Evolutionary conservation across 2,797 vertebrate genomes (phyloP), one percentile per base, ranked within the genome.

Genomic region (Eurystomus glaucurus): DNA sequence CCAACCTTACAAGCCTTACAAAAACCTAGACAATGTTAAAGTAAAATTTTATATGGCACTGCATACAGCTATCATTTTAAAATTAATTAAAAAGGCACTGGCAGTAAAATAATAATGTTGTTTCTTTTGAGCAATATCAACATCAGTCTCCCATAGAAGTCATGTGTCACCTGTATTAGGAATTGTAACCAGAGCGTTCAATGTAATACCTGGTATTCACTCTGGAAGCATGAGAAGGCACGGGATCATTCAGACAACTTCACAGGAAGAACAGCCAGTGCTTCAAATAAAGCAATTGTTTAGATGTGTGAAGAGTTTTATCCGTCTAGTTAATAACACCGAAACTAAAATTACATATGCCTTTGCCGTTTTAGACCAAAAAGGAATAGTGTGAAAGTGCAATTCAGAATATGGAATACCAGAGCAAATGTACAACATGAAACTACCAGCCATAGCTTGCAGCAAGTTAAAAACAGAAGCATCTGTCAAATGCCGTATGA

Each of bases 401-500:
- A 96, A 85, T 57, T n/a, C 69, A 75, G 57, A 93, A 80, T 54
- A 78, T 21, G 45, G 37, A 86, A 65, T 11, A 88, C 28, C 54
- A 84, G 72, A 86, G 72, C n/a, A 88, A 96, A 85, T 6, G n/a
- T 43, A 69, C 57, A 86, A 61, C 21, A 52, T 43, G 52, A 88
- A 86, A 58, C 45, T 83, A 90, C 74, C 20, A 69, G 61, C 33
- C 46, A 54, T 75, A 78, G 52, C 88, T 88, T 55, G 37, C 80
- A 81, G 85, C 72, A 88, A 88, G 46, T 86, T 93, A 84, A 54
- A 81, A 86, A 11, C 74, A 85, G 61, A 93, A 92, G 72, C 80
- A 94, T 79, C 77, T 95, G 72, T 76, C 86, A 88, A 92, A 93
- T 94, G 54, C 39, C 41, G 65, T 62, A 79, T 25, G 86, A 92